These are phyloP conservation scores for Drosophila quinaria DNA, from an alignment of 2,888 invertebrate genomes.

Conservation along the genomic window DNA sequence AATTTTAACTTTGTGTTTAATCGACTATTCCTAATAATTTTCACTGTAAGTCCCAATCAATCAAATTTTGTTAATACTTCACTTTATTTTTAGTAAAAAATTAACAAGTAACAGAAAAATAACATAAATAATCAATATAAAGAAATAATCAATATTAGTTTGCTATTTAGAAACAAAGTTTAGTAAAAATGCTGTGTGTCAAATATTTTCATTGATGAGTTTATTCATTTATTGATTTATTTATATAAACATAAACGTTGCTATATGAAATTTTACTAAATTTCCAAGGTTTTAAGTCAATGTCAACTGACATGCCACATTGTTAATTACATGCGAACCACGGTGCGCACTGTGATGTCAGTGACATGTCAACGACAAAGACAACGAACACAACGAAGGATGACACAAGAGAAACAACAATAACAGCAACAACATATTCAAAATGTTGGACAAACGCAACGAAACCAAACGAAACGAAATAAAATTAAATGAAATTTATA, in stretches of 20 bases:
- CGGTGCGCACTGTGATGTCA: slow-evolving; percentile 38
- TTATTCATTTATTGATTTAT: not conserved
- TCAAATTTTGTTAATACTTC: no score
- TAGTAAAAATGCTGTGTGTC: no score
- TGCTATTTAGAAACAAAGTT: no score
- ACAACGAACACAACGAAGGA: slow-evolving; percentile 50
- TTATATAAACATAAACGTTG: not conserved
- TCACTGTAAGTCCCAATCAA: no score
- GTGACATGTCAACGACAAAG: slow-evolving; percentile 68
- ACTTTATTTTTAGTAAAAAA: no score
- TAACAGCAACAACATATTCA: slow-evolving; percentile 25
- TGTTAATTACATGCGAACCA: slow-evolving; percentile 31
- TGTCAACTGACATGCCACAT: not conserved
- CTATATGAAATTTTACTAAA: not conserved
- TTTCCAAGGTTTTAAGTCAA: not conserved
- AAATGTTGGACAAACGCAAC: slow-evolving; percentile 60
- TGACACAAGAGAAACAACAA: slow-evolving; percentile 46
- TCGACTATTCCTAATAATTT: no score
- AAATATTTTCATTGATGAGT: no score
- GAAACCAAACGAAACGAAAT: slow-evolving; percentile 57
- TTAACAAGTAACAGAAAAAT: no score
- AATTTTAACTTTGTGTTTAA: no score
- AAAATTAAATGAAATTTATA: slow-evolving; percentile 69
- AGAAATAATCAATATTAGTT: no score
- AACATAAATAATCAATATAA: no score